Base-by-base conservation (phyloP, 1,140 invertebrate species). In the Hestina assimilis region DNA sequence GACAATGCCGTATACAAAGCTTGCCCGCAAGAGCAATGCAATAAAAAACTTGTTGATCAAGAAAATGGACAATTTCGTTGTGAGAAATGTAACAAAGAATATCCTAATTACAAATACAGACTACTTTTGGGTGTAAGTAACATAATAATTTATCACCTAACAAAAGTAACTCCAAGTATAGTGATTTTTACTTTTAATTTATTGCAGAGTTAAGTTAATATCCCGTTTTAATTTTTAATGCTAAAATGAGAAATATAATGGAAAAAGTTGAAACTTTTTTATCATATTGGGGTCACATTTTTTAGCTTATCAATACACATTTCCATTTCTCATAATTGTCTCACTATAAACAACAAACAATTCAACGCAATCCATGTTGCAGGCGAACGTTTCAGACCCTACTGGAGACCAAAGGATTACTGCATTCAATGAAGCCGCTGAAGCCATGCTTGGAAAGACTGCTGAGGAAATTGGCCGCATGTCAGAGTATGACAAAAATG, bases 41-140 rank as follows among this genome's bases (percentile, higher is more conserved):
- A 98, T 72, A 99, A 99, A 76, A 99, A 99, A 86, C 92, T 96
- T 0, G 89, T 98, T 19, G 97, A 99, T 88, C 91, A 94, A 75
- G 92, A 94, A 35, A 97, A 97, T 80, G 96, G 95, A 4, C 90
- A 94, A 64, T 99, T 93, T 79, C 91, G 96, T 57, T 99, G 98
- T 83, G 98, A 99, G 81, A 99, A 99, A 83, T 99, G 98, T 82
- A 92, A 94, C 60, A 90, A 92, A 38, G 95, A 96, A 55, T 96
- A 92, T 78, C 92, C 94, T 0, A 94, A 95, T 64, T 99, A 94
- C 76, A 96, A 95, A 67, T 97, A 96, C 88, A 91, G 97, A 35
- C 83, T 98, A 55, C 90, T 99, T 38, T 80, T 95, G 9, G 91
- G 88, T 62, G 96, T 97, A 88, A 92, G 92, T 92, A 5, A 15